A percentile compares a stretch with the other conserved stretches of the same genome.
phyloP scores from a whole-genome alignment of 2,113 vertebrate species.

The Puma concolor region DNA sequence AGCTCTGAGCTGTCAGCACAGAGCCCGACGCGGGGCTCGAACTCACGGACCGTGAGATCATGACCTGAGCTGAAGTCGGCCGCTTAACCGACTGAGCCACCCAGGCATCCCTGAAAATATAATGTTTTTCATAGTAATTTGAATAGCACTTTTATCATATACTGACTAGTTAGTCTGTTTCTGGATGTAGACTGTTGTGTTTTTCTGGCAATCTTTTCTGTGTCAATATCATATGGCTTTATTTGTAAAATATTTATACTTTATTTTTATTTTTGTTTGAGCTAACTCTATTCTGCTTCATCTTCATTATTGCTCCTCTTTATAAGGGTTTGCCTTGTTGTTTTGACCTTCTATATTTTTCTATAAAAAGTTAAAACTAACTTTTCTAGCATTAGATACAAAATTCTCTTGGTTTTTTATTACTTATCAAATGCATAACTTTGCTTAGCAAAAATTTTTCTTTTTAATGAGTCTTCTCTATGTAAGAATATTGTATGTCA shows the following conservation, averaged over 20 bases:
- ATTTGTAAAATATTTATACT: neutral
- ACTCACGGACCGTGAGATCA: too few relatives aligned
- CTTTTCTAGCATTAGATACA: neutral
- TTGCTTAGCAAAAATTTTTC: neutral
- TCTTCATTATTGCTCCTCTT: neutral
- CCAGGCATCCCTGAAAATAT: neutral
- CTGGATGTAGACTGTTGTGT: neutral
- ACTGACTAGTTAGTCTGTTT: neutral
- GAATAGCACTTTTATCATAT: neutral
- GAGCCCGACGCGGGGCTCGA: rapidly evolving
- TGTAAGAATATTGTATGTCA: neutral
- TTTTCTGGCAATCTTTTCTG: neutral
- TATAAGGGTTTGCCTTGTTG: neutral
- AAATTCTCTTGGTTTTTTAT: neutral
- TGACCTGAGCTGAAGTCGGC: too few relatives aligned
- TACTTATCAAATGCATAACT: neutral
- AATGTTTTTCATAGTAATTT: neutral
- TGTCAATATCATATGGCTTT: neutral
- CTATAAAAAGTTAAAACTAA: neutral
- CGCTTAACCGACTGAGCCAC: too few relatives aligned
- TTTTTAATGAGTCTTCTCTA: neutral
- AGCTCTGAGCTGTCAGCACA: too few relatives aligned
- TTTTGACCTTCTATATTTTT: neutral
- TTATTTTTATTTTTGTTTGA: neutral
- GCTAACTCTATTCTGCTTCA: neutral